Percentiles rank a stretch among this genome's conserved stretches.
Evolutionary conservation across 2,888 invertebrate species (phyloP).

Genomic region (Acheta domesticus): DNA sequence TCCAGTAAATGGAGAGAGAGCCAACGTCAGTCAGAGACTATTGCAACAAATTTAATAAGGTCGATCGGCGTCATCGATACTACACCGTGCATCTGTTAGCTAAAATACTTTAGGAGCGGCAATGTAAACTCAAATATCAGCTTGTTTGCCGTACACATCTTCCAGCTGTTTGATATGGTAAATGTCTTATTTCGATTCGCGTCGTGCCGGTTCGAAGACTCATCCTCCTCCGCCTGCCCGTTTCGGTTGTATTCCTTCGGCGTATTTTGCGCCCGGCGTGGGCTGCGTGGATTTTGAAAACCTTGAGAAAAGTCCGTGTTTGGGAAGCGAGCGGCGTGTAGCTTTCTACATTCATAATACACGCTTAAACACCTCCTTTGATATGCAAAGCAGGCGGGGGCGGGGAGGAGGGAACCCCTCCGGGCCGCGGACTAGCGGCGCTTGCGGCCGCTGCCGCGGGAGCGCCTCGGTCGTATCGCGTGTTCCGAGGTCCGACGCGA

Average conservation of each 20-base stretch:
- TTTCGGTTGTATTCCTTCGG: neutral
- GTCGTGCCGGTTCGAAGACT: too few relatives aligned
- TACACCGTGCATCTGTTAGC: too few relatives aligned
- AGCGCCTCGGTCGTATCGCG: neutral
- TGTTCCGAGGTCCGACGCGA: neutral
- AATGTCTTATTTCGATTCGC: too few relatives aligned
- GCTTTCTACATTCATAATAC: conserved; percentile 10
- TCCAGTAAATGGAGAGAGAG: too few relatives aligned
- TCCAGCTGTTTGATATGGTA: too few relatives aligned
- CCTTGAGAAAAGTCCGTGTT: conserved; percentile 1
- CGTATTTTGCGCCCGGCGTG: neutral
- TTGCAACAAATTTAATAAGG: too few relatives aligned
- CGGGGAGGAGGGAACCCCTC: neutral
- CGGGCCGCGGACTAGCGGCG: neutral
- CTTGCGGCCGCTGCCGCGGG: neutral
- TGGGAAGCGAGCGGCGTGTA: conserved; percentile 18
- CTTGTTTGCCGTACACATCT: too few relatives aligned
- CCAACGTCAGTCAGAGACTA: too few relatives aligned
- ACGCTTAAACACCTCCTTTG: conserved; percentile 9
- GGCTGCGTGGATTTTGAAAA: conserved; percentile 5
- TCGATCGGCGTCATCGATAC: too few relatives aligned
- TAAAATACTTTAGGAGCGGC: too few relatives aligned
- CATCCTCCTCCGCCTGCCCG: neutral
- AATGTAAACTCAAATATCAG: too few relatives aligned
- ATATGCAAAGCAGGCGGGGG: neutral